Conservation (phyloP, 2,888 invertebrate genomes). For the Cryptocheilus praepositus region DNA sequence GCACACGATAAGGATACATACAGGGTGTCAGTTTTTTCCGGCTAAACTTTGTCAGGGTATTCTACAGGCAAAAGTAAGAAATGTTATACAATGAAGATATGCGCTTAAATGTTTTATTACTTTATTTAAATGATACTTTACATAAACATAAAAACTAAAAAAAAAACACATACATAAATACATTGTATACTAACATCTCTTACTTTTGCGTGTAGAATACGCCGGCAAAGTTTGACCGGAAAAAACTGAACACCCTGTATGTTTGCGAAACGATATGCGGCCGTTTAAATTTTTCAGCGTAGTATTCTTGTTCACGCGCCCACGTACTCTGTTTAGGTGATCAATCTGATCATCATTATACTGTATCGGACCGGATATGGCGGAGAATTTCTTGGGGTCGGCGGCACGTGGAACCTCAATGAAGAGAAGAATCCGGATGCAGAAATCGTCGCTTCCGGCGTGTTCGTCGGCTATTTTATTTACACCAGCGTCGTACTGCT, state of each 20-base stretch:
- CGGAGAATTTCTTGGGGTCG: slow-evolving; percentile 90
- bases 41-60: too few relatives aligned
- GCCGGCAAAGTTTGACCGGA: too few relatives aligned
- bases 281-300: slow-evolving; percentile 26
- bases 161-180: too few relatives aligned
- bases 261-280: slow-evolving; percentile 66
- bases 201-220: too few relatives aligned
- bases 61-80: too few relatives aligned
- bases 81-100: too few relatives aligned
- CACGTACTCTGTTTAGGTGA: slow-evolving; percentile 80
- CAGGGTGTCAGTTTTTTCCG: too few relatives aligned
- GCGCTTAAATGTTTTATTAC: too few relatives aligned
- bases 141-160: too few relatives aligned
- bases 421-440: slow-evolving; percentile 92
- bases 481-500: slow-evolving; percentile 87
- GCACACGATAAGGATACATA: slow-evolving; percentile 62
- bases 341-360: slow-evolving; percentile 87
- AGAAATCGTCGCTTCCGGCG: slow-evolving; percentile 91
- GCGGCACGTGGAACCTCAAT: slow-evolving; percentile 93
- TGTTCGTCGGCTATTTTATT: slow-evolving; percentile 90
- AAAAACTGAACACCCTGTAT: too few relatives aligned
- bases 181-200: too few relatives aligned
- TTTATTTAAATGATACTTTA: too few relatives aligned
- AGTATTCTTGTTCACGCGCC: slow-evolving; percentile 21
- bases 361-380: slow-evolving; percentile 89